Base-by-base conservation (phyloP, 2,888 invertebrate species). In the Fragum fragum region DNA sequence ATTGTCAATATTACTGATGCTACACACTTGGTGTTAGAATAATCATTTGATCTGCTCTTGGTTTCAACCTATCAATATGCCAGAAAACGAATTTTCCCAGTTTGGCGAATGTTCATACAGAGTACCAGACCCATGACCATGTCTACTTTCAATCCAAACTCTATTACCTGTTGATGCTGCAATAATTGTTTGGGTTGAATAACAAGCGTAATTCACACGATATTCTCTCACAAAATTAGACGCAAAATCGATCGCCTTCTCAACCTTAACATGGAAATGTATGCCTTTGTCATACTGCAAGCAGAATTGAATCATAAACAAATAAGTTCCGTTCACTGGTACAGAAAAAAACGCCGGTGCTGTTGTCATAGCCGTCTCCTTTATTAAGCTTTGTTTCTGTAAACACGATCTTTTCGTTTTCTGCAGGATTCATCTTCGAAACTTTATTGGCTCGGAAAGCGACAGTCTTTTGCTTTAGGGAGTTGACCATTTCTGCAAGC, bases 321-420 rank as follows among this genome's bases (percentile, higher is more conserved):
- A 23, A 23, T 57, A 57, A 6, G 14, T 26, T 6, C 57, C 57
- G 23, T 23, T n/a, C 11, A 6, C 57, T 11, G 57, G 57, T 26
- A n/a, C 57, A 26, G 57, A 21, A 57, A 57, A n/a, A 57, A 57
- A 57, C 57, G 57, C 57, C 57, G 3, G 57, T 57, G 11, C 2
- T 23, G 6, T 57, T 57, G 57, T 57, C 26, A 14, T 57, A 57
- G 7, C 23, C 57, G 23, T 26, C 57, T 21, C 57, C 57, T n/a
- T 57, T 23, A 23, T 57, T 57, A 3, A 57, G 14, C 14, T 57
- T 57, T 2, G 23, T 23, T 3, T 57, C 57, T 3, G 57, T 26
- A 23, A 57, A 57, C 57, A 57, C 57, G 57, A 57, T 57, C 26
- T 26, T 57, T 26, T 57, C 23, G 26, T 23, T 11, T 23, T 26